Percentiles rank a stretch among this genome's conserved stretches.
These are phyloP conservation scores for Hydrolagus colliei DNA, from an alignment of 2,797 vertebrate genomes.

Conservation along the genomic window DNA sequence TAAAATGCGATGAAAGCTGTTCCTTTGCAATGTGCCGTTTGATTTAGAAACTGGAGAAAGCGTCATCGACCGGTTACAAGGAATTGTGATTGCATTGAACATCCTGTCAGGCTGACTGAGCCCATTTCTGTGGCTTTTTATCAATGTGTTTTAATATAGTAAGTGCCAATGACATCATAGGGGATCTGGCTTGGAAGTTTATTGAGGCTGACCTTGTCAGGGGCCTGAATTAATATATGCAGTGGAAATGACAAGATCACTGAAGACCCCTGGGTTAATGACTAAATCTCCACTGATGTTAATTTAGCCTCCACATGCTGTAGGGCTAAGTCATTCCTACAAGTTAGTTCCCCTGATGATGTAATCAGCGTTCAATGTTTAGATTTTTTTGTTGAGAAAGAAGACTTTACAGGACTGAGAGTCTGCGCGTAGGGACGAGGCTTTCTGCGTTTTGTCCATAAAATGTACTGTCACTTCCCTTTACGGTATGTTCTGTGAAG, in stretches of 20 bases:
- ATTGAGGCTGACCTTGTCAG: conserved; percentile 16
- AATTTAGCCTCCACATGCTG: background rate
- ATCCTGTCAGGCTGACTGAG: background rate
- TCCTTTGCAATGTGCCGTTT: conserved; percentile 1
- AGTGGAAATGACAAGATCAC: conserved; percentile 22
- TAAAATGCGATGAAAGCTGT: conserved; percentile 19
- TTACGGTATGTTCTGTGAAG: no score
- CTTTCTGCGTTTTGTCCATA: no score
- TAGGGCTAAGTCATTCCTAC: background rate
- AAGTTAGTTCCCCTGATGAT: background rate
- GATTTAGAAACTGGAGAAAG: background rate
- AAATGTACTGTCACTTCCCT: no score
- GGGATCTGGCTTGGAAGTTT: background rate
- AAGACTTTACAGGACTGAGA: background rate
- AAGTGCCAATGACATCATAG: background rate
- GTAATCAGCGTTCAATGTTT: conserved; percentile 16
- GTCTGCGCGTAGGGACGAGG: no score
- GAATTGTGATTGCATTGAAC: background rate
- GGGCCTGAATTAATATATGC: conserved; percentile 25
- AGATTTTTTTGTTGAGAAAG: background rate
- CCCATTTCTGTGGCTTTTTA: background rate
- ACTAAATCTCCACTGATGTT: conserved; percentile 5
- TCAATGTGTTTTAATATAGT: background rate
- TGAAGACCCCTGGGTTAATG: conserved; percentile 18
- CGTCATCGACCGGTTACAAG: background rate